Evolutionary conservation across 2,797 vertebrate genomes (phyloP).

Genomic region (Tapera naevia): DNA sequence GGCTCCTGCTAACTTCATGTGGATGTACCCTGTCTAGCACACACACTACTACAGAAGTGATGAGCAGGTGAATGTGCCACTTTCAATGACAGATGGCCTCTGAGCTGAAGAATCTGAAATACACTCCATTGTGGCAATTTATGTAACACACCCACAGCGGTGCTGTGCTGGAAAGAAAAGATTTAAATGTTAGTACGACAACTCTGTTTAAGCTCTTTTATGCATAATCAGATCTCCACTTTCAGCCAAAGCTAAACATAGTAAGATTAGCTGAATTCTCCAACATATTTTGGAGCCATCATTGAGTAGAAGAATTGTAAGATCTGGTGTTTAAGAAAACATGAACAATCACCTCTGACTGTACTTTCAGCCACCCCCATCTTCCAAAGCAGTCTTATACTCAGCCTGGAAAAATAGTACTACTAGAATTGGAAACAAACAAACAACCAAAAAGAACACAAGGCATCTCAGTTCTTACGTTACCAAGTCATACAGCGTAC

Average conservation of each 20-base stretch:
- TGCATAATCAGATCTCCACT: neutral
- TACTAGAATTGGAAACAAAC: neutral
- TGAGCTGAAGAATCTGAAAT: constrained; percentile 15
- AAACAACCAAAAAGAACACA: neutral
- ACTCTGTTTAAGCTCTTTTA: neutral
- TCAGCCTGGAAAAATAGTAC: neutral
- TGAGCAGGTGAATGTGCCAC: constrained; percentile 13
- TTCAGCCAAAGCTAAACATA: neutral
- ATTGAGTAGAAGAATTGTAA: neutral
- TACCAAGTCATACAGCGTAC: neutral
- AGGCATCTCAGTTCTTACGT: neutral
- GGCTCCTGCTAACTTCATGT: neutral
- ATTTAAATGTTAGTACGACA: constrained; percentile 17
- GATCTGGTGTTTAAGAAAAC: neutral
- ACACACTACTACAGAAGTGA: neutral
- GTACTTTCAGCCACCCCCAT: neutral
- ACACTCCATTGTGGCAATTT: constrained; percentile 37
- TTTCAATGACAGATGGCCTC: constrained; percentile 37
- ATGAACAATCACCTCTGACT: neutral
- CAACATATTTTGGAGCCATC: neutral
- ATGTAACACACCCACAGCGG: constrained; percentile 30
- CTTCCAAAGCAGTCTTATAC: neutral
- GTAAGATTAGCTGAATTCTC: neutral
- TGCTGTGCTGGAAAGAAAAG: constrained; percentile 3
- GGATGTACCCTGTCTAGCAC: neutral